Conservation (phyloP, 2,797 vertebrate genomes). For the Petrocephalus sullivani region DNA sequence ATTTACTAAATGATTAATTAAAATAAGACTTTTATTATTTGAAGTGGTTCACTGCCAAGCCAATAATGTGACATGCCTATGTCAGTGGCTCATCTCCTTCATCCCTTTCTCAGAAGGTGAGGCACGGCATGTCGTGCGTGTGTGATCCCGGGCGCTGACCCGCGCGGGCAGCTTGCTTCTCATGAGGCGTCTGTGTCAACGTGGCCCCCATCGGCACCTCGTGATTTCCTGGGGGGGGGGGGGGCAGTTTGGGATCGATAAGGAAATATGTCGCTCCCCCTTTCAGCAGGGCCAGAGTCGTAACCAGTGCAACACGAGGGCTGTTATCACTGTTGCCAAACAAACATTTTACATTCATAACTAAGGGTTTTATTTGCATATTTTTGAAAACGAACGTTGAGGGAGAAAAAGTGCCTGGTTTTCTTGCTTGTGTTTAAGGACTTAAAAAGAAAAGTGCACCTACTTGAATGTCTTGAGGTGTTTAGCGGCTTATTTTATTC, state of each 20-base stretch:
- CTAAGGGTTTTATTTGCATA: slow-evolving; percentile 45
- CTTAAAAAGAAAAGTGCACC: slow-evolving; percentile 64
- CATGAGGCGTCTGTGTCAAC: slow-evolving; percentile 40
- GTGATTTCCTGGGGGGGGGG: background rate
- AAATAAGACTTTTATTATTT: slow-evolving; percentile 83
- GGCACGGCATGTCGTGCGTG: slow-evolving; percentile 40
- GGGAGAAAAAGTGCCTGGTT: slow-evolving; percentile 98
- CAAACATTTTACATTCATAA: slow-evolving; percentile 56
- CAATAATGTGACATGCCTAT: slow-evolving; percentile 81
- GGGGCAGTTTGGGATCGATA: background rate
- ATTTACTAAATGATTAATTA: slow-evolving; percentile 79
- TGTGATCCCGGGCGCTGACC: slow-evolving; percentile 55
- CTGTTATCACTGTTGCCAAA: slow-evolving; percentile 71
- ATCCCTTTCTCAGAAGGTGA: slow-evolving; percentile 53
- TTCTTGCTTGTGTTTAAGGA: slow-evolving; percentile 81
- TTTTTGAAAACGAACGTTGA: slow-evolving; percentile 68
- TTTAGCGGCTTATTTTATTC: slow-evolving; percentile 78
- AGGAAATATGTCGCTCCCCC: background rate
- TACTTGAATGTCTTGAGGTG: slow-evolving; percentile 88
- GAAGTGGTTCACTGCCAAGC: slow-evolving; percentile 99
- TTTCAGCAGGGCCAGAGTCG: background rate
- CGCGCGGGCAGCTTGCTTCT: slow-evolving; percentile 39
- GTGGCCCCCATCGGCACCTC: background rate
- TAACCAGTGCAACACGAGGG: slow-evolving; percentile 32
- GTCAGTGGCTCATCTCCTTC: slow-evolving; percentile 64